Conservation (phyloP, 37 sponge, comb jelly and placozoan genomes). For the Amphimedon queenslandica region DNA sequence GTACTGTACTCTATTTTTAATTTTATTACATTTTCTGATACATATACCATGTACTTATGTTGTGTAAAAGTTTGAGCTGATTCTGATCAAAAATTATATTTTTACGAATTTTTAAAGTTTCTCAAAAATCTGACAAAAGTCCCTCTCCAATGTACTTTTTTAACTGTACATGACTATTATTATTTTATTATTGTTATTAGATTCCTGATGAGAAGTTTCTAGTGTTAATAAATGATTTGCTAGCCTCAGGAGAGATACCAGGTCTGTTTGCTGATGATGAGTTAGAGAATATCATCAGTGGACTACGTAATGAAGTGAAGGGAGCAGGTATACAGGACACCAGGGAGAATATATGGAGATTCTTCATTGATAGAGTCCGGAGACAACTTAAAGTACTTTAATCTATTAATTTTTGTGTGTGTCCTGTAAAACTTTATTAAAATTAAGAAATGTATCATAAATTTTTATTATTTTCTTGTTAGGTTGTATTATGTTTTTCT, state of each 20-base stretch:
- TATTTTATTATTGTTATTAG: background rate
- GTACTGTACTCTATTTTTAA: constrained; percentile 1
- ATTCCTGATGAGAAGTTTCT: constrained; percentile 93
- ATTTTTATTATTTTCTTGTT: background rate
- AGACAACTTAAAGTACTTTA: constrained; percentile 82
- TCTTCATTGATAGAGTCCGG: constrained; percentile 95
- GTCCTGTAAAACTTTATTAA: too few species aligned
- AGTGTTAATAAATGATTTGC: constrained; percentile 90
- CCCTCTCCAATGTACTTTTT: background rate
- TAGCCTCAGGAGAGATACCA: constrained; percentile 96
- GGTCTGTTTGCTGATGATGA: constrained; percentile 95
- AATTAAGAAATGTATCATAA: background rate
- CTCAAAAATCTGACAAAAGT: too few species aligned
- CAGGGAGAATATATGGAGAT: constrained; percentile 94
- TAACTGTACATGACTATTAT: background rate
- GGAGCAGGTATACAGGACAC: constrained; percentile 94
- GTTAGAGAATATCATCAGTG: constrained; percentile 74
- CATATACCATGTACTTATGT: background rate
- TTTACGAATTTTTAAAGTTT: too few species aligned
- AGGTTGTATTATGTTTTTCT: constrained; percentile 97
- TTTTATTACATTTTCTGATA: background rate
- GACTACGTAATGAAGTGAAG: constrained; percentile 90
- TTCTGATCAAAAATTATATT: too few species aligned
- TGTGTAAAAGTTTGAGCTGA: too few species aligned
- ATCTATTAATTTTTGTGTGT: too few species aligned